These are phyloP conservation scores for Periphyllus acericola DNA, from an alignment of 2,888 invertebrate species.

Conservation along the genomic window DNA sequence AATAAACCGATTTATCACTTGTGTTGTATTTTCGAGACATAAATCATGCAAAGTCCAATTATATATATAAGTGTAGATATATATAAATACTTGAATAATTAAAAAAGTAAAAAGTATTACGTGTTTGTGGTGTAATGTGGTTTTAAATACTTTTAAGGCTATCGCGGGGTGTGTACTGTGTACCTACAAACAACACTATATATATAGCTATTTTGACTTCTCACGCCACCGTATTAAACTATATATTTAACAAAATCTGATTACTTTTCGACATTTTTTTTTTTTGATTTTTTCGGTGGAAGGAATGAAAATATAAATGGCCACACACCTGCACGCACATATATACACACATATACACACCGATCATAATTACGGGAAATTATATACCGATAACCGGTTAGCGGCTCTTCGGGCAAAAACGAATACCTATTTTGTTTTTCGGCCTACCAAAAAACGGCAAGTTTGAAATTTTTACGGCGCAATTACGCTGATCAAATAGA, in stretches of 20 bases:
- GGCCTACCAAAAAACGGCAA: slow-evolving; percentile 20
- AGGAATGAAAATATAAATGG: slow-evolving; percentile 8
- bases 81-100: slow-evolving; percentile 1
- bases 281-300: not conserved
- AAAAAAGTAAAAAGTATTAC: not conserved
- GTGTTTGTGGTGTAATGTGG: slow-evolving; percentile 10
- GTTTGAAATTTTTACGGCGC: slow-evolving; percentile 5
- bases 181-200: not conserved
- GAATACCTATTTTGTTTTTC: slow-evolving; percentile 1
- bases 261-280: slow-evolving; percentile 29
- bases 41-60: not conserved
- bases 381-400: slow-evolving; percentile 37
- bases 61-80: slow-evolving; percentile 11
- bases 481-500: slow-evolving; percentile 8
- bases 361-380: slow-evolving; percentile 6
- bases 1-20: too few species aligned
- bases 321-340: not conserved
- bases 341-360: not conserved
- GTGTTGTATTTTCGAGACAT: not conserved
- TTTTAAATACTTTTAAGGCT: slow-evolving; percentile 27
- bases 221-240: slow-evolving; percentile 13
- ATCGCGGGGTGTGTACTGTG: not conserved
- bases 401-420: slow-evolving; percentile 4
- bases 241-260: slow-evolving; percentile 10
- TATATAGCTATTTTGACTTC: not conserved